Percentiles rank a stretch among this genome's conserved stretches.
phyloP scores from a whole-genome alignment of 2,888 invertebrate genomes.

The Noctua comes region DNA sequence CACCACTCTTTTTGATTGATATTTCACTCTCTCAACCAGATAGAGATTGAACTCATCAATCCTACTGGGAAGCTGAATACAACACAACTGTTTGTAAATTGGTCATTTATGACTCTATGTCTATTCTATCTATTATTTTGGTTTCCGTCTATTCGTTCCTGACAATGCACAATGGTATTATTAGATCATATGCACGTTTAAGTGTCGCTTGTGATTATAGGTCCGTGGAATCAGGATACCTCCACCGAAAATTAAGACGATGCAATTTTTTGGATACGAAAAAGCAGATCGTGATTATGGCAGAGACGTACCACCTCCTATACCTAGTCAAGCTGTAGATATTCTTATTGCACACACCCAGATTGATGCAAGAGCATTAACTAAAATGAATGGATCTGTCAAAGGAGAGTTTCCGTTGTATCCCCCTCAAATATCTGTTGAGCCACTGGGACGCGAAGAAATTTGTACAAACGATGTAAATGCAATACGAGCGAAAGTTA shows the following conservation, averaged over 20 bases:
- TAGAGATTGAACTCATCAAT: no score
- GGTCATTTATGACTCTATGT: not conserved
- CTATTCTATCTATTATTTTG: not conserved
- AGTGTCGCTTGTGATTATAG: no score
- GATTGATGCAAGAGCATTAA: slow-evolving; percentile 77
- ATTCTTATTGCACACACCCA: slow-evolving; percentile 80
- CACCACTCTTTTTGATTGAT: no score
- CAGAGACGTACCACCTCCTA: slow-evolving; percentile 56
- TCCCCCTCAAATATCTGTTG: slow-evolving; percentile 72
- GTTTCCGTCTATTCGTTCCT: not conserved
- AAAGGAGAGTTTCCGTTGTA: slow-evolving; percentile 81
- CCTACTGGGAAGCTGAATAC: no score
- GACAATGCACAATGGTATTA: no score
- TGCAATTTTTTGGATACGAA: slow-evolving; percentile 78
- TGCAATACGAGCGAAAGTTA: slow-evolving; percentile 69
- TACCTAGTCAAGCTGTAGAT: slow-evolving; percentile 70
- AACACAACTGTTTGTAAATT: not conserved
- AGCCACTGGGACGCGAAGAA: slow-evolving; percentile 70
- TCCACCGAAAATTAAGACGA: slow-evolving; percentile 31
- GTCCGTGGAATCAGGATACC: slow-evolving; percentile 69
- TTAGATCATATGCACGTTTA: no score
- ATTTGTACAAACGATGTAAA: slow-evolving; percentile 85
- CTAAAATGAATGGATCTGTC: slow-evolving; percentile 75
- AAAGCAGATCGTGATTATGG: slow-evolving; percentile 76
- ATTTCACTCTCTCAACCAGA: no score